Evolutionary conservation across 2,888 invertebrate genomes (phyloP).

Genomic region (Tetragonisca angustula): DNA sequence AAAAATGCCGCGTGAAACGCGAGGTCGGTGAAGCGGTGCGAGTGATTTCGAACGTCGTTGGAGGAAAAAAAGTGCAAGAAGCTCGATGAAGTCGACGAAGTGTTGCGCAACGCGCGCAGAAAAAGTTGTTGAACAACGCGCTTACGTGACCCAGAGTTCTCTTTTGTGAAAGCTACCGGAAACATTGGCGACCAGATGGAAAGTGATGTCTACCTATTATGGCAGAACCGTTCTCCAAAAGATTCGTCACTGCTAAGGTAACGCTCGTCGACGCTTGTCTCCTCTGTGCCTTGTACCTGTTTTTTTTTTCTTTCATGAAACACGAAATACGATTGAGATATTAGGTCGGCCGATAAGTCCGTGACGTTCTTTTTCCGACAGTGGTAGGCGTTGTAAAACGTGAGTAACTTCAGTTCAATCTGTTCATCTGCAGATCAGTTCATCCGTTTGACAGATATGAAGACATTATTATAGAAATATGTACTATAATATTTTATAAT

Average conservation of each 20-base stretch:
- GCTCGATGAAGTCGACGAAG: conserved; percentile 44
- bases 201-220: conserved; percentile 82
- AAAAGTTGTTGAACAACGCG: conserved; percentile 47
- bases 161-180: conserved; percentile 59
- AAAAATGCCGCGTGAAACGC: neutral
- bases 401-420: too few relatives aligned
- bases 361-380: too few relatives aligned
- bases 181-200: conserved; percentile 66
- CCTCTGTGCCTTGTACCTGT: neutral
- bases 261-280: conserved; percentile 5
- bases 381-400: too few relatives aligned
- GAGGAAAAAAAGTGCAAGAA: conserved; percentile 11
- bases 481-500: too few relatives aligned
- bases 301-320: too few relatives aligned
- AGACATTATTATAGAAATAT: too few relatives aligned
- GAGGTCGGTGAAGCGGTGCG: conserved; percentile 17
- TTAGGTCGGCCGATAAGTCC: too few relatives aligned
- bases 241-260: conserved; percentile 81
- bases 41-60: conserved; percentile 9
- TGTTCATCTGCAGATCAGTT: too few relatives aligned
- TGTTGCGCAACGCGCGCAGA: conserved; percentile 32
- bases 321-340: too few relatives aligned
- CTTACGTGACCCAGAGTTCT: conserved; percentile 46
- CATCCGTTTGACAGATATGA: too few relatives aligned
- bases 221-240: conserved; percentile 81